phyloP scores from a whole-genome alignment of 2,113 vertebrate genomes.

The Sula dactylatra region DNA sequence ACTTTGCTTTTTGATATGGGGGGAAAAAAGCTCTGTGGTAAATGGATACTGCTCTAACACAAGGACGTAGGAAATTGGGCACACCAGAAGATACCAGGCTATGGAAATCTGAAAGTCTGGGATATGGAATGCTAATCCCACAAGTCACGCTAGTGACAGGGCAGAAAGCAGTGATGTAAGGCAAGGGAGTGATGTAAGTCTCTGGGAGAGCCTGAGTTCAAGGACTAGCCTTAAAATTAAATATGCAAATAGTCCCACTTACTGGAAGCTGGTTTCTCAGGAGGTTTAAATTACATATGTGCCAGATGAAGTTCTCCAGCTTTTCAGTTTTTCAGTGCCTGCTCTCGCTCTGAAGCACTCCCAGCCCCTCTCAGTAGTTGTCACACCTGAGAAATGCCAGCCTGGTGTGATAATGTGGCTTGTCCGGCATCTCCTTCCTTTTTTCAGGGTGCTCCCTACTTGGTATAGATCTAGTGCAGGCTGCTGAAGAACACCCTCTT shows the following conservation, averaged over 20 bases:
- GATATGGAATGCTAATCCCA: not conserved
- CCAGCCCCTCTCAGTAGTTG: fast-evolving
- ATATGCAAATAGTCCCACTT: fast-evolving
- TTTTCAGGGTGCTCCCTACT: no score
- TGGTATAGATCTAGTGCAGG: fast-evolving
- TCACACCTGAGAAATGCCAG: fast-evolving
- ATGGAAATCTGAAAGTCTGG: fast-evolving
- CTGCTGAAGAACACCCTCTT: fast-evolving
- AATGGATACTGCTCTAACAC: not conserved
- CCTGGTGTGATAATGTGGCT: fast-evolving
- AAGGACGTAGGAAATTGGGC: fast-evolving
- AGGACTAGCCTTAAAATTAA: not conserved
- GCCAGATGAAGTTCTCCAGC: not conserved
- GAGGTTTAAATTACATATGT: fast-evolving
- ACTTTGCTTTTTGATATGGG: not conserved
- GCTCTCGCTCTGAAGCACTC: not conserved
- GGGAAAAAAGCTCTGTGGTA: not conserved
- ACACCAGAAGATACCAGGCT: not conserved
- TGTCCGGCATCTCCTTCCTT: not conserved
- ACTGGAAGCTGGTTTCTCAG: not conserved
- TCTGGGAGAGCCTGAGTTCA: not conserved
- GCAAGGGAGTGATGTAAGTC: not conserved
- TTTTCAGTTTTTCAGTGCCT: fast-evolving
- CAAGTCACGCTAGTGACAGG: fast-evolving
- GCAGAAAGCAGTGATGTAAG: not conserved